These are phyloP conservation scores for Oostethus manadensis DNA, from an alignment of 2,113 vertebrate genomes.

Conservation along the genomic window DNA sequence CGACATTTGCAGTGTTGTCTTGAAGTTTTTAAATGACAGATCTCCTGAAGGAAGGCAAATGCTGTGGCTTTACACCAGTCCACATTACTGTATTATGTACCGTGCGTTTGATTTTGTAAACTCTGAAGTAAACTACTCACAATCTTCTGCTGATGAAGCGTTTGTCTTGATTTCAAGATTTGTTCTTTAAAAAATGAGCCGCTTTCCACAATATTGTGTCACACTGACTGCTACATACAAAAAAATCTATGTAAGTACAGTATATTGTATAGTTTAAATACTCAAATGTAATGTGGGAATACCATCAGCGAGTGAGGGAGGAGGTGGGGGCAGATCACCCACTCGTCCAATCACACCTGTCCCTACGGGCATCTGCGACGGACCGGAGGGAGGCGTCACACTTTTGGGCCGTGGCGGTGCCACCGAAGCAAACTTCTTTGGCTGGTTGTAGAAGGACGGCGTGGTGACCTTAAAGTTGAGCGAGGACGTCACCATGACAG, in stretches of 20 bases:
- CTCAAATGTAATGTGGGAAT: conserved; percentile 22
- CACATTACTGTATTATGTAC: not conserved
- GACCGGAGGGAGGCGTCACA: conserved; percentile 65
- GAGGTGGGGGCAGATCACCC: conserved; percentile 78
- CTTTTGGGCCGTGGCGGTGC: conserved; percentile 89
- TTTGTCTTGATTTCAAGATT: not conserved
- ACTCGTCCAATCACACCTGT: conserved; percentile 86
- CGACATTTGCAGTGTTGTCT: not conserved
- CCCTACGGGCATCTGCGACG: conserved; percentile 54
- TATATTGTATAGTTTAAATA: not conserved
- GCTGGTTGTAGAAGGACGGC: conserved; percentile 92
- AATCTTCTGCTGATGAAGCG: not conserved
- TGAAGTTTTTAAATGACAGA: not conserved
- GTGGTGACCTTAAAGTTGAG: conserved; percentile 89
- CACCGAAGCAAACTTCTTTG: conserved; percentile 94
- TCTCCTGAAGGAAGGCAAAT: not conserved
- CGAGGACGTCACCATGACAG: conserved; percentile 82
- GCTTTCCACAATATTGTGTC: not conserved
- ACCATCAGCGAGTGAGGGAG: conserved; percentile 76
- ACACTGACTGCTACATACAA: no score
- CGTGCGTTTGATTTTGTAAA: not conserved
- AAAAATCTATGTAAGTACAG: not conserved
- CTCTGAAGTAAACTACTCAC: not conserved
- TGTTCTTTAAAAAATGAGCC: not conserved
- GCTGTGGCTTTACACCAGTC: not conserved